Conservation (phyloP, 2,888 invertebrate species). For the Ornithoptera priamus region DNA sequence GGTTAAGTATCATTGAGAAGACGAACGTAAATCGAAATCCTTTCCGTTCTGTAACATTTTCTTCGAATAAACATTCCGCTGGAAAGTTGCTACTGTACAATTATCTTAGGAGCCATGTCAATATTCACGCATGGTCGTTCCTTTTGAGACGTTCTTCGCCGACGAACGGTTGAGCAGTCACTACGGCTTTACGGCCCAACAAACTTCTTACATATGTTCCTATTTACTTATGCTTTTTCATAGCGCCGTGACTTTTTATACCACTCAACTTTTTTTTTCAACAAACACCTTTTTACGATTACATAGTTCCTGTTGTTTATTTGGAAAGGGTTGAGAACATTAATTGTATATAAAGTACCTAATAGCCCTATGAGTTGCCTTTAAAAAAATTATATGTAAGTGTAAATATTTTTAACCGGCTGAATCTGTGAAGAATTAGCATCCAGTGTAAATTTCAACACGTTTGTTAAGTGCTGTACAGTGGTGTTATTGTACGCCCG, state of each 20-base stretch:
- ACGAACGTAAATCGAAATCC: slow-evolving; percentile 27
- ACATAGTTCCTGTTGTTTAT: neutral
- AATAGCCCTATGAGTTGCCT: too few species aligned
- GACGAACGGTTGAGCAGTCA: slow-evolving; percentile 38
- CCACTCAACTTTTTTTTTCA: neutral
- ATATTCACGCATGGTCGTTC: slow-evolving; percentile 46
- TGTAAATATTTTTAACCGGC: neutral
- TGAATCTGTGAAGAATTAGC: neutral
- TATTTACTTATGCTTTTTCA: slow-evolving; percentile 34
- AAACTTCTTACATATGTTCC: slow-evolving; percentile 42
- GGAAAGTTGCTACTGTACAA: slow-evolving; percentile 30
- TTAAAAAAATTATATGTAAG: neutral
- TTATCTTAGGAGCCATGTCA: slow-evolving; percentile 39
- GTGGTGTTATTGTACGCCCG: neutral
- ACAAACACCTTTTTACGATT: neutral
- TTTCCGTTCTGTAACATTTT: slow-evolving; percentile 27
- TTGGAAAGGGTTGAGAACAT: too few species aligned
- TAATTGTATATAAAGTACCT: too few species aligned
- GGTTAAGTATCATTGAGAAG: slow-evolving; percentile 16
- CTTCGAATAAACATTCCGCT: slow-evolving; percentile 28
- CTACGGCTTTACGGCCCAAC: slow-evolving; percentile 39
- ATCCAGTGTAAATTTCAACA: neutral
- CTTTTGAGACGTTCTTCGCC: slow-evolving; percentile 42
- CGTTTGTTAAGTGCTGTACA: neutral
- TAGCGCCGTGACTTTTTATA: slow-evolving; percentile 11